Percentiles rank a stretch among this genome's conserved stretches.
Conservation (phyloP, 2,113 vertebrate species). For the Halcyon malimbica region DNA sequence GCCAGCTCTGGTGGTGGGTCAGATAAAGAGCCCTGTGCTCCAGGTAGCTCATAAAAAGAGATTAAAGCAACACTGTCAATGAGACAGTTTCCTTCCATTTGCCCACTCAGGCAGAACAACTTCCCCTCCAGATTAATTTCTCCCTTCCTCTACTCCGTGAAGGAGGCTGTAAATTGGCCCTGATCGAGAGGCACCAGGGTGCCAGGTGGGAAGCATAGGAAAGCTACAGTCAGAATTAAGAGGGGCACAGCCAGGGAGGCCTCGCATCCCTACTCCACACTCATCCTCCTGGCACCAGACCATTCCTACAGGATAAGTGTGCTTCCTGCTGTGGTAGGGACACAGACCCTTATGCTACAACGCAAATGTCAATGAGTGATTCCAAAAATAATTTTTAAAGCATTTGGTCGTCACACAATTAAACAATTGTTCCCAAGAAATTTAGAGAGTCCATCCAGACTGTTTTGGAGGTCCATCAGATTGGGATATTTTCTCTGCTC, state of each 20-base stretch:
- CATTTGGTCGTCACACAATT: background rate
- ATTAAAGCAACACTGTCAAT: conserved; percentile 2
- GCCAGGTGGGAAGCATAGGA: background rate
- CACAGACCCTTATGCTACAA: background rate
- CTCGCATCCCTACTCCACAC: accelerated
- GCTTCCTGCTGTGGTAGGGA: background rate
- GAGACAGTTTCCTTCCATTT: background rate
- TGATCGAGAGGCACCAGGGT: background rate
- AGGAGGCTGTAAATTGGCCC: background rate
- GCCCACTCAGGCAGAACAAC: background rate
- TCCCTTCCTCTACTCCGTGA: background rate
- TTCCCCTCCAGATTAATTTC: background rate
- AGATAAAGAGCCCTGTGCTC: background rate
- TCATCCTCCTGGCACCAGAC: background rate
- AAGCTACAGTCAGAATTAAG: background rate
- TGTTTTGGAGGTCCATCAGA: background rate
- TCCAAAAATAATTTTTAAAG: background rate
- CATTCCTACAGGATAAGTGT: background rate
- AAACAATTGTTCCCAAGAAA: background rate
- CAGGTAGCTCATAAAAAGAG: conserved; percentile 44
- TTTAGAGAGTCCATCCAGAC: background rate
- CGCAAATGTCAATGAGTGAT: background rate
- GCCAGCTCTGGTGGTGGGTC: conserved; percentile 12
- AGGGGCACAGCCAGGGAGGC: background rate
- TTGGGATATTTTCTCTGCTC: background rate